These are phyloP conservation scores for Machaerirhynchus nigripectus DNA, from an alignment of 2,113 vertebrate species.

Conservation along the genomic window DNA sequence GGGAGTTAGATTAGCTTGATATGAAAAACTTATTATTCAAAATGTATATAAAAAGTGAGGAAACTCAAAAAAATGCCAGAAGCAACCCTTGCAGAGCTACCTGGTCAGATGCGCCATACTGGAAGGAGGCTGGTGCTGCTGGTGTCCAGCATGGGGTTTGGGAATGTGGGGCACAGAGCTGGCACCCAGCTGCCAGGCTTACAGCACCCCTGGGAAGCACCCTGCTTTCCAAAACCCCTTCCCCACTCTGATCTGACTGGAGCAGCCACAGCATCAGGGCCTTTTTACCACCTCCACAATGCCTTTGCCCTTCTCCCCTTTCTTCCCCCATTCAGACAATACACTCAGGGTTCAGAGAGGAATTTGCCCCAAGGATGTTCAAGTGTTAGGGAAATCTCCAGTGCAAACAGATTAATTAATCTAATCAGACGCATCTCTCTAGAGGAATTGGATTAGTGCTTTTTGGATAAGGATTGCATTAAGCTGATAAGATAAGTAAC, in stretches of 20 bases:
- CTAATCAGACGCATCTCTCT: constrained; percentile 18
- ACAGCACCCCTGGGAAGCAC: not conserved
- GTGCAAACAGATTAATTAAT: constrained; percentile 50
- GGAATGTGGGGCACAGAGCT: not conserved
- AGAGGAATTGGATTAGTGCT: constrained; percentile 50
- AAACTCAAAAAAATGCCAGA: not conserved
- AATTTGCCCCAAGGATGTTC: not conserved
- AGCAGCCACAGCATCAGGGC: not conserved
- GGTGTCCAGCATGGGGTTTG: accelerated
- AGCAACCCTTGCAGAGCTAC: not conserved
- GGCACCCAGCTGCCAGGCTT: accelerated
- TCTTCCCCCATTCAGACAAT: not conserved
- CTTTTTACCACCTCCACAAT: accelerated
- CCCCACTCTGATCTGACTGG: not conserved
- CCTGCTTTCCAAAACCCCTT: not conserved
- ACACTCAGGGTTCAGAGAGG: not conserved
- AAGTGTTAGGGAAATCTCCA: constrained; percentile 1
- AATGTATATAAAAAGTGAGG: not conserved
- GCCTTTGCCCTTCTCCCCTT: not conserved
- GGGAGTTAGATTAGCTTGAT: not conserved
- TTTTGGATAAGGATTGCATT: constrained; percentile 55
- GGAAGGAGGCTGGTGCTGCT: not conserved
- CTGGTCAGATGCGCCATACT: accelerated
- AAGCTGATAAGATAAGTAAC: constrained; percentile 26
- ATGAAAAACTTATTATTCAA: not conserved